These are phyloP conservation scores for Napeogenes inachia DNA, from an alignment of 2,888 invertebrate species.

Conservation along the genomic window DNA sequence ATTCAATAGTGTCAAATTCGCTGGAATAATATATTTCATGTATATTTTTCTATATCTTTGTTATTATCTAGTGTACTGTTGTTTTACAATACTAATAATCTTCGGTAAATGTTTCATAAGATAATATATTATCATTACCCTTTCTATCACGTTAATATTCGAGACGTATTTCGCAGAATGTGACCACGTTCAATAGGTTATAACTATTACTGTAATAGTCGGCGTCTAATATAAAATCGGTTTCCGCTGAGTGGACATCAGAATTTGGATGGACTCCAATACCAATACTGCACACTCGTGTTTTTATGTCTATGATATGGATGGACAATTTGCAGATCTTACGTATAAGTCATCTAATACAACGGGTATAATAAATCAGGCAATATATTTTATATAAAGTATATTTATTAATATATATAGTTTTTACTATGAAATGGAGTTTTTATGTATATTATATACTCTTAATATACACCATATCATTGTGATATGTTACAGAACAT, in stretches of 20 bases:
- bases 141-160: constrained; percentile 2
- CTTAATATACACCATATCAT: too few relatives aligned
- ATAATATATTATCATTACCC: neutral
- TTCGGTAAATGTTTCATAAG: too few relatives aligned
- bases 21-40: too few relatives aligned
- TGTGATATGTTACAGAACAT: too few relatives aligned
- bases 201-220: constrained; percentile 39
- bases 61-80: too few relatives aligned
- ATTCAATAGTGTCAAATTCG: too few relatives aligned
- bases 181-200: constrained; percentile 34
- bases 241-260: constrained; percentile 40
- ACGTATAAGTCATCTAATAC: constrained; percentile 9
- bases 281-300: constrained; percentile 34
- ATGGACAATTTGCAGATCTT: constrained; percentile 8
- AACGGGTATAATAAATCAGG: neutral
- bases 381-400: too few relatives aligned
- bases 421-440: too few relatives aligned
- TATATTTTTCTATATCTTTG: too few relatives aligned
- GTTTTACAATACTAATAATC: too few relatives aligned
- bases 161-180: neutral
- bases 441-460: too few relatives aligned
- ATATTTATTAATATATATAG: too few relatives aligned
- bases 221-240: constrained; percentile 45
- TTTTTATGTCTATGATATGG: constrained; percentile 39
- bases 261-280: constrained; percentile 42